Conservation (phyloP, 2,113 vertebrate genomes). For the Nettapus auritus region DNA sequence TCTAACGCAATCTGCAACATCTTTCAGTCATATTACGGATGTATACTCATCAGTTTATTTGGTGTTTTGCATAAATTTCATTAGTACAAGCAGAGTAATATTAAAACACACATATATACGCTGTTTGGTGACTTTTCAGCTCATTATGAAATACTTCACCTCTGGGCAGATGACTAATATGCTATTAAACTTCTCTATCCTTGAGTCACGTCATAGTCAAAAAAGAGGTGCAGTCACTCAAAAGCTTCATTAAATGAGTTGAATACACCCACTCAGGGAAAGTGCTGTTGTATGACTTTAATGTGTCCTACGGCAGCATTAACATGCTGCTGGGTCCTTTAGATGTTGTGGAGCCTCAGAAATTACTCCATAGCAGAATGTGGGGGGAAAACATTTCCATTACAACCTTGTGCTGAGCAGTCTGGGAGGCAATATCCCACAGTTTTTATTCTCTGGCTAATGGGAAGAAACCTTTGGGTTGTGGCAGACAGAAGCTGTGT, state of each 20-base stretch:
- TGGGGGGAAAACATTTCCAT: background rate
- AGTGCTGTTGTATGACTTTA: constrained; percentile 9
- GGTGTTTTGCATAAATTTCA: constrained; percentile 54
- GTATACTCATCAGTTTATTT: background rate
- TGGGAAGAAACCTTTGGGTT: background rate
- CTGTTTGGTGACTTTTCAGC: constrained; percentile 46
- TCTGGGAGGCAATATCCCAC: background rate
- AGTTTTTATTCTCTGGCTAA: background rate
- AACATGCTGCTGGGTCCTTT: constrained; percentile 44
- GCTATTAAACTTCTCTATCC: constrained; percentile 70
- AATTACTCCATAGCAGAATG: background rate
- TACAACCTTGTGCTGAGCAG: background rate
- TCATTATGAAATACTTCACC: constrained; percentile 71
- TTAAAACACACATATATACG: constrained; percentile 44
- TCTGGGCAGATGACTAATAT: constrained; percentile 73
- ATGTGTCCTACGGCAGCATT: constrained; percentile 38
- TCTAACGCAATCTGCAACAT: background rate
- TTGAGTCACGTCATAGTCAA: constrained; percentile 48
- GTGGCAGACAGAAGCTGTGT: background rate
- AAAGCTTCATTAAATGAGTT: constrained; percentile 60
- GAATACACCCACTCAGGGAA: constrained; percentile 60
- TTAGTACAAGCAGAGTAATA: constrained; percentile 24
- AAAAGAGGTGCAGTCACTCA: constrained; percentile 63
- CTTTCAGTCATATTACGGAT: background rate
- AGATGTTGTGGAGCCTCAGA: background rate